A percentile compares a stretch with the other conserved stretches of the same genome.
Conservation (phyloP, 1,140 invertebrate species). For the Pseudomyrmex concolor region DNA sequence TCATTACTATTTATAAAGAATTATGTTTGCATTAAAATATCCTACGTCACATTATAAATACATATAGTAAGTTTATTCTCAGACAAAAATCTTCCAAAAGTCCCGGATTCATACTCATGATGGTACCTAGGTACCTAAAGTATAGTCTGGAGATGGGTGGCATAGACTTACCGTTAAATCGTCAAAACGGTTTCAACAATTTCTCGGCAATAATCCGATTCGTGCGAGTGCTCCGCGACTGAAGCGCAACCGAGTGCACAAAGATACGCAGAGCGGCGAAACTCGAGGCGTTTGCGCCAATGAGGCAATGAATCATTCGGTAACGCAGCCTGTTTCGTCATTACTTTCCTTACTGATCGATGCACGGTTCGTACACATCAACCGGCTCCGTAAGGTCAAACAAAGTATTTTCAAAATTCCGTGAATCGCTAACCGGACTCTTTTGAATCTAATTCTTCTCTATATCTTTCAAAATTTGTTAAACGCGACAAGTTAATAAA, state of each 20-base stretch:
- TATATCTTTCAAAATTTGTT: too few relatives aligned
- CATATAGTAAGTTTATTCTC: too few relatives aligned
- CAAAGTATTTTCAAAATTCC: conserved; percentile 37
- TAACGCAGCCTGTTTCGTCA: conserved; percentile 74
- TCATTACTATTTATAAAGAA: too few relatives aligned
- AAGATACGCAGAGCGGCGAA: conserved; percentile 7
- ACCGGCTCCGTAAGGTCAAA: conserved; percentile 64
- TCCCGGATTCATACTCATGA: not conserved
- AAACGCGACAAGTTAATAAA: too few relatives aligned
- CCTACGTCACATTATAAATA: too few relatives aligned
- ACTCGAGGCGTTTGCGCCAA: conserved; percentile 56
- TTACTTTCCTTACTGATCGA: conserved; percentile 72
- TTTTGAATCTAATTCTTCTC: too few relatives aligned
- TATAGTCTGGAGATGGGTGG: conserved; percentile 2
- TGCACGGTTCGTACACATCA: conserved; percentile 46
- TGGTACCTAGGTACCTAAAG: not conserved
- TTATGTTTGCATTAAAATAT: too few relatives aligned
- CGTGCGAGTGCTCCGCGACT: conserved; percentile 27
- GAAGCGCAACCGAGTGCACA: not conserved
- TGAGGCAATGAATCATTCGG: conserved; percentile 71
- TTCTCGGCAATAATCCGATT: conserved; percentile 66
- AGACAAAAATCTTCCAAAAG: too few relatives aligned
- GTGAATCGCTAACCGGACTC: too few relatives aligned
- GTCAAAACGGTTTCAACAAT: conserved; percentile 66
- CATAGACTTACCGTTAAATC: conserved; percentile 68